Evolutionary conservation across 2,797 vertebrate species (phyloP), one percentile per base, ranked within the genome.

Genomic region (Mormyrus hasselquistii): DNA sequence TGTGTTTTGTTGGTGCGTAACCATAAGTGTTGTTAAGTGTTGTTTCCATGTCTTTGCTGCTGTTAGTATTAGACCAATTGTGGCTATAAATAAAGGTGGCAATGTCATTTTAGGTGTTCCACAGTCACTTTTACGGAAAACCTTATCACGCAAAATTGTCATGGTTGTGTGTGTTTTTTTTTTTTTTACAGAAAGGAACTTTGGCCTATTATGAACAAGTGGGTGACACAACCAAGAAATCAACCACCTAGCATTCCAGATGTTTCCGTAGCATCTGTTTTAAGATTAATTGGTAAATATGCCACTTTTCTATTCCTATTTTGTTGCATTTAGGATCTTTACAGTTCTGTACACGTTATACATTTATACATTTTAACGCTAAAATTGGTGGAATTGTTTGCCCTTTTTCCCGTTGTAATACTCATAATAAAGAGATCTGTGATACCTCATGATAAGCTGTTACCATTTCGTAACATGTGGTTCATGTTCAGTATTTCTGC

Each of bases 181-280:
- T 82, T 59, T 44, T 86, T 29, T 49, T 22, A 47, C 91, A 99
- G 99, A 65, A 97, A 97, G 92, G 96, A 97, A 89, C 95, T 99
- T 90, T 99, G 99, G 99, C 99, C 99, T 19, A 91, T 97, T 1
- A 97, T 99, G 97, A 97, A 99, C 91, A 93, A 94, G 14, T 99
- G 98, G 98, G 93, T 99, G 91, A 95, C 94, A n/a, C 97, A 97
- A 88, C 95, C 96, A 88, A 97, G 97, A 91, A 93, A 94, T 9
- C 93, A 94, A 57, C 94, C 95, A 44, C 93, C 92, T 6, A 90
- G 95, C 0, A 52, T 97, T 91, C 94, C 95, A 3, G 96, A 99
- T 88, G 91, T 95, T 62, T 95, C 96, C 4, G 92, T 97, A 0
- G 97, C 97, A 0, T 92, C 96, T 41, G 96, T 97, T 1, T 96